A percentile compares a stretch with the other conserved stretches of the same genome.
Conservation (phyloP, 2,113 vertebrate genomes). For the Spheniscus mendiculus region DNA sequence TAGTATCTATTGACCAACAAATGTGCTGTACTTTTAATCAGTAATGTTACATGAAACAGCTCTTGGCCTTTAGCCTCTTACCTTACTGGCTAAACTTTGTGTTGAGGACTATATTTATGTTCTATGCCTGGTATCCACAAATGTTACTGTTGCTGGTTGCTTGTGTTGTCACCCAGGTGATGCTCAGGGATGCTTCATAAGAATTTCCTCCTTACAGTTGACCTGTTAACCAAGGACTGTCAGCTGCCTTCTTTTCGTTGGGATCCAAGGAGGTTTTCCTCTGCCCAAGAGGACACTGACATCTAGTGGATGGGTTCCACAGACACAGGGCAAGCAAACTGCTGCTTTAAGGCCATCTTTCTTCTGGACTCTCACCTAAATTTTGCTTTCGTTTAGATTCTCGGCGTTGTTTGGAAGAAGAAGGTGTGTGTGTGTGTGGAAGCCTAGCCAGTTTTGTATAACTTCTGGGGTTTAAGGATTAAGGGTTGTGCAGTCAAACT, state of each 20-base stretch:
- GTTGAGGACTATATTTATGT: neutral
- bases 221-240: neutral
- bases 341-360: neutral
- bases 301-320: constrained; percentile 56
- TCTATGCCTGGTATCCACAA: neutral
- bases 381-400: neutral
- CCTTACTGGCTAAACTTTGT: neutral
- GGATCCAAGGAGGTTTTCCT: neutral
- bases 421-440: too few relatives aligned
- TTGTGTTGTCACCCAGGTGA: neutral
- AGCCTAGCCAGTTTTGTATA: neutral
- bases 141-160: neutral
- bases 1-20: neutral
- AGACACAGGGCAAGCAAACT: neutral
- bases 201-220: neutral
- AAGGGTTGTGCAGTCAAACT: neutral
- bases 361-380: neutral
- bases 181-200: neutral
- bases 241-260: fast-evolving
- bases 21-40: neutral
- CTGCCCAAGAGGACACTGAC: constrained; percentile 54
- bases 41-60: neutral
- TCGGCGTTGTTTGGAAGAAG: neutral
- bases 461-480: neutral
- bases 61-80: neutral